Evolutionary conservation across 2,797 vertebrate genomes (phyloP), one percentile per base, ranked within the genome.

Genomic region (Myoxocephalus aenaeus): DNA sequence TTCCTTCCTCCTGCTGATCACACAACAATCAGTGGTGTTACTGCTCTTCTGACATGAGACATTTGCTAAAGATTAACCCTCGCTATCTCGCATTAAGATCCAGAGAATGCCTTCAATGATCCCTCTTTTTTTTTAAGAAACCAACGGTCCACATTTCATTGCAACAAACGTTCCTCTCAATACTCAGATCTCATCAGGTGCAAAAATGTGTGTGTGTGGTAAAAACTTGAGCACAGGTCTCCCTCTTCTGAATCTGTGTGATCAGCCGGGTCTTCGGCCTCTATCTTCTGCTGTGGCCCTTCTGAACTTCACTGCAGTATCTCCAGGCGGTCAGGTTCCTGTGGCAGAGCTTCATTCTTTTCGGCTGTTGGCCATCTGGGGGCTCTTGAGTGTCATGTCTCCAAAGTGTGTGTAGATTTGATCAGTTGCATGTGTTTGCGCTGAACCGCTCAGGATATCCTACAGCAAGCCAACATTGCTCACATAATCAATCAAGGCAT

Each of bases 401-500:
- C 78, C 81, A 32, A 6, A 42, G 59, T 58, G 65, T 75, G 70
- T 77, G 77, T 59, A 67, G 79, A 67, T 75, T 27, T 51, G 17
- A 77, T 80, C 67, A 83, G 66, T 75, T 68, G 68, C 64, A 79
- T 46, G 70, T 78, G 56, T 73, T 76, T 81, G 68, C 79, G 75
- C 42, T 82, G 32, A 85, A 80, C 73, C 80, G 78, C 77, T 90
- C 84, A 85, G 69, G 78, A 77, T 59, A 91, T 86, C 91, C 91
- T 70, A 91, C 77, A 87, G 86, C 89, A 91, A 90, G 90, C 93
- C 85, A 90, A 90, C 86, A 95, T 86, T 87, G 91, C 87, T 93
- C 89, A 94, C 88, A 95, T 90, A 95, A 95, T 94, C 93, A 94
- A 93, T 92, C 58, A 79, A 94, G 93, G 91, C 93, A 95, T 94